These are phyloP conservation scores for Nematolebias whitei DNA, from an alignment of 2,113 vertebrate species.

Conservation along the genomic window DNA sequence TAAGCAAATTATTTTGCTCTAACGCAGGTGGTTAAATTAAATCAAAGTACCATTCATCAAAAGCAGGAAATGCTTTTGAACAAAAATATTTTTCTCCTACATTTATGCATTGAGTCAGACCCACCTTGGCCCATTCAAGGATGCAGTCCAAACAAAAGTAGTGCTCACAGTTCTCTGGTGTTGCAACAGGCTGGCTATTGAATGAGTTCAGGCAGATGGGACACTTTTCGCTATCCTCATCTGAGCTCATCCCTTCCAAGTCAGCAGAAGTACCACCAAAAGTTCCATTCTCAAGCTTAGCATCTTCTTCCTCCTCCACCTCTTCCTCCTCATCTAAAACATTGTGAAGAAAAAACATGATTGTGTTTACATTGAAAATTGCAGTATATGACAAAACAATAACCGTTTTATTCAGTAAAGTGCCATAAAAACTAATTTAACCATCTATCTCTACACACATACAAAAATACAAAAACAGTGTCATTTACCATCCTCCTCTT, in stretches of 20 bases:
- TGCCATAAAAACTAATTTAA: not conserved
- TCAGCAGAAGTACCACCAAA: constrained; percentile 45
- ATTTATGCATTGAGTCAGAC: constrained; percentile 24
- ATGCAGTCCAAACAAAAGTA: constrained; percentile 98
- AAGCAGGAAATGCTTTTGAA: not conserved
- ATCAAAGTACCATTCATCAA: not conserved
- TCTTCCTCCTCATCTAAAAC: constrained; percentile 29
- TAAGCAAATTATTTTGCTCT: not conserved
- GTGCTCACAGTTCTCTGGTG: constrained; percentile 92
- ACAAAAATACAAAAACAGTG: not conserved
- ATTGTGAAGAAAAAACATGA: not conserved
- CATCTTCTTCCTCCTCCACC: constrained; percentile 59
- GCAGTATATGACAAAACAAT: not conserved
- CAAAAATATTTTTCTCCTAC: not conserved
- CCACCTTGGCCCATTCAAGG: constrained; percentile 93
- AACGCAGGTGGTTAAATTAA: not conserved
- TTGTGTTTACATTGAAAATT: too few relatives aligned
- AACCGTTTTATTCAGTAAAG: not conserved
- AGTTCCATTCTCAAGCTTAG: constrained; percentile 62
- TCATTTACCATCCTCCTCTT: constrained; percentile 78
- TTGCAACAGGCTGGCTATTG: constrained; percentile 90
- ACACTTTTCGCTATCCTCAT: constrained; percentile 91
- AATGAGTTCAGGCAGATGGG: constrained; percentile 95
- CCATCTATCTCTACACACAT: not conserved
- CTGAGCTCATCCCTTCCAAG: constrained; percentile 76